These are phyloP conservation scores for Epsilonema sp. DNA, from an alignment of 2,888 invertebrate species.

Conservation along the genomic window DNA sequence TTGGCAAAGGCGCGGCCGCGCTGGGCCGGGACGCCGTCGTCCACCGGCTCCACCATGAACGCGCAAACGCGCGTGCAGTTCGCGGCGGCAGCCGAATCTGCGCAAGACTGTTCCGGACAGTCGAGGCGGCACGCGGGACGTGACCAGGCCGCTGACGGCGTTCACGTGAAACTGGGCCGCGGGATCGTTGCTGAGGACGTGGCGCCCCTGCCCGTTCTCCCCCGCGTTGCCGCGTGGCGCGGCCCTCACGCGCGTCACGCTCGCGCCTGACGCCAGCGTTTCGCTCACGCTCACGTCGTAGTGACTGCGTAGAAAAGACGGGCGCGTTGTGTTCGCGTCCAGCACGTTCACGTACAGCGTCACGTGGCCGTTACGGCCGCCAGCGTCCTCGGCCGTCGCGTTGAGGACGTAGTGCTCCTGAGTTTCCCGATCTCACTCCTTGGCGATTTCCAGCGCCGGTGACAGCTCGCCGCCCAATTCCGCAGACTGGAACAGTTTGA, in stretches of 20 bases:
- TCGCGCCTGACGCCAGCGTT: slow-evolving; percentile 66
- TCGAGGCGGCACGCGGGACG: slow-evolving; percentile 66
- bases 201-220: slow-evolving; percentile 57
- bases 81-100: no score
- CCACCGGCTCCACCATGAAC: slow-evolving; percentile 67
- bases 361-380: slow-evolving; percentile 60
- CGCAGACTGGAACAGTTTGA: slow-evolving; percentile 61
- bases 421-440: slow-evolving; percentile 71
- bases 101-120: slow-evolving; percentile 63
- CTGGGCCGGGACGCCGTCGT: slow-evolving; percentile 57
- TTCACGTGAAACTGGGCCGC: slow-evolving; percentile 55
- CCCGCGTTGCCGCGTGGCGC: no score
- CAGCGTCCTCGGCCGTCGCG: slow-evolving; percentile 71
- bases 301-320: slow-evolving; percentile 50
- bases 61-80: slow-evolving; percentile 40
- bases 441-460: slow-evolving; percentile 54
- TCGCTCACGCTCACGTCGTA: slow-evolving; percentile 38
- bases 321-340: slow-evolving; percentile 63
- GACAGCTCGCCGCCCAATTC: slow-evolving; percentile 45
- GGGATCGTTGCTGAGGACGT: slow-evolving; percentile 46
- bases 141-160: slow-evolving; percentile 58
- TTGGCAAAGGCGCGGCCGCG: slow-evolving; percentile 56
- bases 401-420: slow-evolving; percentile 62
- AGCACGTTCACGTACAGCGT: slow-evolving; percentile 51
- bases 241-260: slow-evolving; percentile 64